Percentiles rank a stretch among this genome's conserved stretches.
These are phyloP conservation scores for Myotis yumanensis DNA, from an alignment of 2,113 vertebrate genomes.

Conservation along the genomic window DNA sequence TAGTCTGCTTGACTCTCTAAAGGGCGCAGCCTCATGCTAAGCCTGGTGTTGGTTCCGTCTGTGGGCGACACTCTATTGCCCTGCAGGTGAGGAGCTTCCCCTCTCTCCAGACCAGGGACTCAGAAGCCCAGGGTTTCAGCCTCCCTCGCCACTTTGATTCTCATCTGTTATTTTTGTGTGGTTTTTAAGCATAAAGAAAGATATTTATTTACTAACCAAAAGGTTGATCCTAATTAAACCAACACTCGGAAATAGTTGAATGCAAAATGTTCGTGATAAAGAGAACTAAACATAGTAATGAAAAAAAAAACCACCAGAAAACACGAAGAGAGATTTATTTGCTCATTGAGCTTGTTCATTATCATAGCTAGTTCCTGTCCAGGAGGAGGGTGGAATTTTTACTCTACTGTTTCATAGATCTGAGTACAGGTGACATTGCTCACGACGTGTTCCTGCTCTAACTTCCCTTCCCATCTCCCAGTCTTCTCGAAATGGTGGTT, in stretches of 20 bases:
- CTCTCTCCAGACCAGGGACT: neutral
- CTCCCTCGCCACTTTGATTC: neutral
- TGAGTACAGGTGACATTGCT: neutral
- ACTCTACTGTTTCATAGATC: neutral
- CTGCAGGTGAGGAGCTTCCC: neutral
- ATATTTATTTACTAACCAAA: neutral
- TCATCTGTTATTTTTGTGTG: neutral
- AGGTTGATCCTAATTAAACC: neutral
- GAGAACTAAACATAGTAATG: neutral
- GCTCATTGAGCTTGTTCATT: neutral
- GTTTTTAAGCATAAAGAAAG: neutral
- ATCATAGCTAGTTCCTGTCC: neutral
- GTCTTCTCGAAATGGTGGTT: neutral
- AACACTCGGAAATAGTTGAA: neutral
- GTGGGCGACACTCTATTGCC: neutral
- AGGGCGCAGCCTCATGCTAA: rapidly evolving
- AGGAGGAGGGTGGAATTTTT: neutral
- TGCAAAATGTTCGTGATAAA: neutral
- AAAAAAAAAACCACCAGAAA: neutral
- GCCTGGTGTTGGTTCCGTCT: neutral
- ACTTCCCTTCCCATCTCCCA: neutral
- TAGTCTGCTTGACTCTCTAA: too few relatives aligned
- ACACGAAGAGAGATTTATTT: neutral
- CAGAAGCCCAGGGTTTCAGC: neutral
- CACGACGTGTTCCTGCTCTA: neutral